These are phyloP conservation scores for Zaprionus gabonicus DNA, from an alignment of 1,140 invertebrate species.

Conservation along the genomic window DNA sequence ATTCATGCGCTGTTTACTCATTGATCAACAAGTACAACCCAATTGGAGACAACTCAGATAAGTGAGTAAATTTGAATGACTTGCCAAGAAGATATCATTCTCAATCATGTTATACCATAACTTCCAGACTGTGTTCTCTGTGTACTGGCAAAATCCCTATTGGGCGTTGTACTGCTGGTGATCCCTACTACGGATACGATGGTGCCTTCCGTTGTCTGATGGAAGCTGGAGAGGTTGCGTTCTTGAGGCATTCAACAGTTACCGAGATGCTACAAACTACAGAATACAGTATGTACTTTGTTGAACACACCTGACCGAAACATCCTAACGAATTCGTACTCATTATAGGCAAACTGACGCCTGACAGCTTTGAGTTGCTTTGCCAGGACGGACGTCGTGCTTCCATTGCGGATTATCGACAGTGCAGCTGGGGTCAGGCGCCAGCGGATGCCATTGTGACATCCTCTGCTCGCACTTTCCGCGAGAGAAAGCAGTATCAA, in stretches of 20 bases:
- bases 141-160: slow-evolving; percentile 92
- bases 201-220: slow-evolving; percentile 95
- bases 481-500: slow-evolving; percentile 87
- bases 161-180: slow-evolving; percentile 92
- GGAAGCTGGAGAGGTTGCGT: slow-evolving; percentile 95
- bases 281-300: slow-evolving; percentile 86
- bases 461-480: slow-evolving; percentile 89
- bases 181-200: slow-evolving; percentile 95
- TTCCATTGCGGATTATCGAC: slow-evolving; percentile 89
- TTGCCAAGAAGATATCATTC: neutral
- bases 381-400: slow-evolving; percentile 92
- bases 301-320: neutral
- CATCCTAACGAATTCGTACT: neutral
- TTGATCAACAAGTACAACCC: slow-evolving; percentile 97
- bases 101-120: neutral
- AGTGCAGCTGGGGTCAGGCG: slow-evolving; percentile 95
- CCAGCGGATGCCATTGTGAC: slow-evolving; percentile 95
- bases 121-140: slow-evolving; percentile 90
- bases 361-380: slow-evolving; percentile 92
- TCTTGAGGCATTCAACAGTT: slow-evolving; percentile 95
- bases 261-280: slow-evolving; percentile 88
- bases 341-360: slow-evolving; percentile 85
- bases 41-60: slow-evolving; percentile 91
- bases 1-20: slow-evolving; percentile 97
- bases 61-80: slow-evolving; percentile 76